Percentiles rank a stretch among this genome's conserved stretches.
Evolutionary conservation across 1,140 invertebrate genomes (phyloP).

Genomic region (Leptoteleia sp.): DNA sequence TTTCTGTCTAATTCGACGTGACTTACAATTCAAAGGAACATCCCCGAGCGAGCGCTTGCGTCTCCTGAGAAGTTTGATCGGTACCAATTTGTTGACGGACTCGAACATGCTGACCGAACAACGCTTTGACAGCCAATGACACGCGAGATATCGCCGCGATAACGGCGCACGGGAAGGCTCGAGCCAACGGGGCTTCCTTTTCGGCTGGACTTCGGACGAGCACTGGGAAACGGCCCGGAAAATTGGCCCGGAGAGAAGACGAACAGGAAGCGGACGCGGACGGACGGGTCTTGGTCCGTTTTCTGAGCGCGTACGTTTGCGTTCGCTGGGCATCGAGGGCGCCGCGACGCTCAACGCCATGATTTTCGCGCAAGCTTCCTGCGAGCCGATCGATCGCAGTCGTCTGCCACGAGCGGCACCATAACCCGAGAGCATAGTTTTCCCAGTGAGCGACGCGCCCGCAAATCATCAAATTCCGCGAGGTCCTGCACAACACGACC

Average conservation of each 20-base stretch:
- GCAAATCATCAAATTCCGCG: slow-evolving; percentile 31
- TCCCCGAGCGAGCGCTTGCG: slow-evolving; percentile 33
- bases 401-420: slow-evolving; percentile 28
- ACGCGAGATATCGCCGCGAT: too few species aligned
- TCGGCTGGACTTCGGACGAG: too few species aligned
- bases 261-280: slow-evolving; percentile 5
- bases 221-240: too few species aligned
- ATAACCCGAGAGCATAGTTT: slow-evolving; percentile 28
- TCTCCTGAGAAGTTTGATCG: slow-evolving; percentile 48
- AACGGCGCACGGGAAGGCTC: too few species aligned
- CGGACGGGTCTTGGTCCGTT: slow-evolving; percentile 53
- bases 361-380: slow-evolving; percentile 65
- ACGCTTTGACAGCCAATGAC: too few species aligned
- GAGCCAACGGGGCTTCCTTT: not conserved
- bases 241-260: not conserved
- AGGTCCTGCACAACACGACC: too few species aligned
- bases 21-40: slow-evolving; percentile 69
- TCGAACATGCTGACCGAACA: too few species aligned
- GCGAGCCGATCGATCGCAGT: slow-evolving; percentile 70
- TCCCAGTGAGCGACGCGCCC: slow-evolving; percentile 20
- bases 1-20: not conserved
- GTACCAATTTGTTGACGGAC: slow-evolving; percentile 65
- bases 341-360: slow-evolving; percentile 69
- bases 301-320: slow-evolving; percentile 40
- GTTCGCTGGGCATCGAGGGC: slow-evolving; percentile 60